Base-by-base conservation (phyloP, 37 sponge, comb jelly and placozoan species). In the Theonella swinhoei region DNA sequence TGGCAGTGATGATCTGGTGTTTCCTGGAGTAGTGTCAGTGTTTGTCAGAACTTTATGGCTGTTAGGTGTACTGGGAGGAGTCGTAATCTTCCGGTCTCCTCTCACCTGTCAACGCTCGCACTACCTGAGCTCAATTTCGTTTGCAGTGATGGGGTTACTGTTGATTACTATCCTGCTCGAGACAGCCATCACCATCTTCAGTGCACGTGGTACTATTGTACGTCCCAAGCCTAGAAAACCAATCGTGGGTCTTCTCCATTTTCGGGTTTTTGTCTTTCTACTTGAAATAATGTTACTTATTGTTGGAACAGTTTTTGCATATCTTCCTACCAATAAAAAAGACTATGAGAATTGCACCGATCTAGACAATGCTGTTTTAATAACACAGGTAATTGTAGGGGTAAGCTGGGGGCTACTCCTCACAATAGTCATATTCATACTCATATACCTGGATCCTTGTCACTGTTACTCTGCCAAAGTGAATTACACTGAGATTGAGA, bases 381-480 rank as follows among this genome's bases (percentile, higher is more conserved):
- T 82, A 9, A 32, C 83, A 22, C 86, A 72, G 1, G 42, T 81
- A 0, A 65, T 91, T 8, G 78, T 88, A 34, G 86, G 40, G 5
- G 88, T 83, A 4, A 72, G 70, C 64, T 92, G 89, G 89, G 75
- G 68, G 2, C n/a, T 90, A 4, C 41, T 80, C 70, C 24, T 76
- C 28, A 29, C 69, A 0, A 40, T 92, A 0, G 29, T 95, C 20
- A 26, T 88, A 9, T 38, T 88, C 30, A 65, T 81, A 5, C 19
- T 84, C 3, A 69, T 91, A 9, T 95, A 95, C 68, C 69, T 95
- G 39, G 95, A 95, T 31, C 95, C 95, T 14, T 91, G 91, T 65
- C 86, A 80, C 63, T 78, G 81, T 65, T 89, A 93, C 79, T 81
- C 88, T 3, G 82, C 75, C 5, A 80, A 76, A 20, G 77, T 85